phyloP scores from a whole-genome alignment of 2,113 vertebrate genomes.

The Zapornia atra region DNA sequence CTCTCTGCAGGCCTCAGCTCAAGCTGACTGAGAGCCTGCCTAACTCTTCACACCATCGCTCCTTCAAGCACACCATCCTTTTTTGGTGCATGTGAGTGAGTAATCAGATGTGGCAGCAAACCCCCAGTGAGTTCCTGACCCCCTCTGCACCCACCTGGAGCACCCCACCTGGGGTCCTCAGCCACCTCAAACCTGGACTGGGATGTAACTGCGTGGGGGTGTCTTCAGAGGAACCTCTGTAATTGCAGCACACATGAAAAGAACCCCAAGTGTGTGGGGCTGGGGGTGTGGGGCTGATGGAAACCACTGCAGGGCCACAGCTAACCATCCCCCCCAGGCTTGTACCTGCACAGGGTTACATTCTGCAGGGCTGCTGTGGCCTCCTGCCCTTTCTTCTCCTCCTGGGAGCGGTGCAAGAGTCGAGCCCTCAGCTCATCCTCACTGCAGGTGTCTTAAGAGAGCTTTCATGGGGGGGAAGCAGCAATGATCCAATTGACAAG shows the following conservation, averaged over 20 bases:
- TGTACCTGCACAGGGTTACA: background rate
- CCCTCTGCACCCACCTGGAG: background rate
- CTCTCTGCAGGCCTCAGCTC: background rate
- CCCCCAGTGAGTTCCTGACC: background rate
- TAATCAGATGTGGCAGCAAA: background rate
- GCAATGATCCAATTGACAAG: background rate
- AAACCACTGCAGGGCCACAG: background rate
- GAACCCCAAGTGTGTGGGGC: background rate
- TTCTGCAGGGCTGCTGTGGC: background rate
- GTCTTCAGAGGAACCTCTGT: constrained; percentile 27
- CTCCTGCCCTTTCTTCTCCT: constrained; percentile 14
- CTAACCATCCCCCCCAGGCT: background rate
- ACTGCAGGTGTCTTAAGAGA: background rate
- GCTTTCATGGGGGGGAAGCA: background rate
- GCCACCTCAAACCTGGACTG: background rate
- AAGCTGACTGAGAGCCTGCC: background rate
- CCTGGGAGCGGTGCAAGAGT: background rate
- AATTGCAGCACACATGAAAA: background rate
- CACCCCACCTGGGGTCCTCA: background rate
- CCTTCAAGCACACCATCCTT: accelerated
- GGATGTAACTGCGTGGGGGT: background rate
- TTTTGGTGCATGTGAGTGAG: background rate
- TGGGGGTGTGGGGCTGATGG: background rate
- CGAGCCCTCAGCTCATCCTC: background rate
- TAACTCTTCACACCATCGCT: background rate